Evolutionary conservation across 2,113 vertebrate species (phyloP).

Genomic region (Piliocolobus tephrosceles): DNA sequence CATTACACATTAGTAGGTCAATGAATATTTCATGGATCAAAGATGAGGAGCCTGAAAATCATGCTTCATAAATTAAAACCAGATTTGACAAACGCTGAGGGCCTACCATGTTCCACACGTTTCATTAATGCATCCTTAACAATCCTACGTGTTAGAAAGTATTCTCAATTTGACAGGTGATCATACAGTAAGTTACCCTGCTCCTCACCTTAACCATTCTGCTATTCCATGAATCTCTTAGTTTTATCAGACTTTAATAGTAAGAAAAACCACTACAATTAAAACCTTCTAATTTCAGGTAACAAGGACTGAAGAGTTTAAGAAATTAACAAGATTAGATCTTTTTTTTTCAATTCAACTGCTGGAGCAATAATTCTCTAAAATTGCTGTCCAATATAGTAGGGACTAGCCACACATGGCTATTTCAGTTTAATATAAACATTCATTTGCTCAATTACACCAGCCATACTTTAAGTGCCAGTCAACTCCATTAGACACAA

Average conservation of each 20-base stretch:
- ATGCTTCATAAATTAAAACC: neutral
- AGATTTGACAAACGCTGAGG: neutral
- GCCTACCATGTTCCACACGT: neutral
- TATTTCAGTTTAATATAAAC: neutral
- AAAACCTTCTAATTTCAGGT: neutral
- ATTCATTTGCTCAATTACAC: neutral
- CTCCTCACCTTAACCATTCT: neutral
- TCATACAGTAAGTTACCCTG: neutral
- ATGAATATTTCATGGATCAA: neutral
- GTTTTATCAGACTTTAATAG: neutral
- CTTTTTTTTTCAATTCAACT: neutral
- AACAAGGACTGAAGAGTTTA: neutral
- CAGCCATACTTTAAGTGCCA: neutral
- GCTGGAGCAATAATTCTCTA: neutral
- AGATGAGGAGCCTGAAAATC: neutral
- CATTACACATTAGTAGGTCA: neutral
- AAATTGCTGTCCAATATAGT: neutral
- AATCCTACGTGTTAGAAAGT: neutral
- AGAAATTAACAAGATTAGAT: neutral
- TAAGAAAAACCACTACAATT: neutral
- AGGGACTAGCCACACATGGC: neutral
- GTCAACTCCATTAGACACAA: neutral
- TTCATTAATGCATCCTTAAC: neutral
- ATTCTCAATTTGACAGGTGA: neutral
- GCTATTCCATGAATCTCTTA: neutral